Evolutionary conservation across 2,113 vertebrate genomes (phyloP), one percentile per base, ranked within the genome.

Genomic region (Takifugu bimaculatus): DNA sequence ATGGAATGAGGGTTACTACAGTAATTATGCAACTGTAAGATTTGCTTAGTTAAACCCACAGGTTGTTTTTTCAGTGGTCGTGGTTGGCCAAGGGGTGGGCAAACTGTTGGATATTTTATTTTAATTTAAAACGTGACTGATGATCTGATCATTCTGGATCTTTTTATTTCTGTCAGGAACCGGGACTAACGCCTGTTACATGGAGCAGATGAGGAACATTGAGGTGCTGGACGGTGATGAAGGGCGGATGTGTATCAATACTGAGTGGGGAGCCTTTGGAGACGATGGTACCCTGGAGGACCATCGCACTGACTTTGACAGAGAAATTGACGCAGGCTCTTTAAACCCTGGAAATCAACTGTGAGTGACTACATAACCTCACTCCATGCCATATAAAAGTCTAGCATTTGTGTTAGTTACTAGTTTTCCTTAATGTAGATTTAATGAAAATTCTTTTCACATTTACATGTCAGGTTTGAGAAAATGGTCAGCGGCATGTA

Each of bases 401-500:
- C 20, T 20, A 20, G 20, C 20, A n/a, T 47, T 9, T 3, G 4
- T 47, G 15, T 6, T 10, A 14, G 5, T 13, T 13, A 4, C 6
- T 43, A 26, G 2, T 6, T 25, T 49, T 20, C 20, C 20, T 20
- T 20, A 20, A 20, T 20, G 20, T 32, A 49, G 0, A 25, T 45
- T 45, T 4, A 32, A 32, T 32, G 29, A 5, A 4, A 39, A 10
- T 39, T 39, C 12, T 43, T 43, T 47, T 52, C 44, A 3, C 77
- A 1, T 68, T 50, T 26, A 1, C 20, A 3, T 56, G n/a, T 39
- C 81, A 99, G 97, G 63, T 99, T 98, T 85, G 96, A 99, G 88
- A 99, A 99, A 92, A 98, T 99, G 96, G 96, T 99, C 81, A 96
- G 97, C 0, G 96, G 96, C 3, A 91, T 99, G 94, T 99, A 99